These are phyloP conservation scores for Glareola pratincola DNA, from an alignment of 2,113 vertebrate species.

Conservation along the genomic window DNA sequence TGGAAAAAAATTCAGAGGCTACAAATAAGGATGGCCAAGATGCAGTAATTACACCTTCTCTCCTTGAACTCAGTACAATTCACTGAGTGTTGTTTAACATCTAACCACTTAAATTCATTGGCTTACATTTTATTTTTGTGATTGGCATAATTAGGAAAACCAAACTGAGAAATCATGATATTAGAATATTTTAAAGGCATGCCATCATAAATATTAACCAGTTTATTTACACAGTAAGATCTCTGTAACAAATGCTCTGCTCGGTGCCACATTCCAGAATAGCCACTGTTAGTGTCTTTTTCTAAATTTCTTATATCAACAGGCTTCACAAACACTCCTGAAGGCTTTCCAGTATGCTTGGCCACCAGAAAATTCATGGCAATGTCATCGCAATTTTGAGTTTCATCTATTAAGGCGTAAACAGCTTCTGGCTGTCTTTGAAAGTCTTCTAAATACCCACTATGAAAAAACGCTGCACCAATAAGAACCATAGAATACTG, in stretches of 20 bases:
- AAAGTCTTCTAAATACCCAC: constrained; percentile 85
- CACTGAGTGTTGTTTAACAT: not conserved
- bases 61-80: constrained; percentile 4
- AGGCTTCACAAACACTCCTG: constrained; percentile 91
- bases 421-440: constrained; percentile 82
- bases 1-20: not conserved
- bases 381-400: constrained; percentile 95
- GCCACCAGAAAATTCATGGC: constrained; percentile 90
- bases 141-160: constrained; percentile 93
- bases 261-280: constrained; percentile 94
- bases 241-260: constrained; percentile 91
- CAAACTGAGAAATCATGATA: constrained; percentile 94
- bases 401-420: constrained; percentile 85
- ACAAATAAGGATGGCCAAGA: constrained; percentile 18
- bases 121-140: constrained; percentile 83
- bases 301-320: constrained; percentile 90
- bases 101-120: not conserved
- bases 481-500: constrained; percentile 94
- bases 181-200: constrained; percentile 93
- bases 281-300: constrained; percentile 86
- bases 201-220: constrained; percentile 82
- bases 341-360: constrained; percentile 73
- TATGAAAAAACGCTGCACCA: constrained; percentile 89
- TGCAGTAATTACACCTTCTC: constrained; percentile 27
- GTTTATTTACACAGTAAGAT: constrained; percentile 90